A percentile compares a stretch with the other conserved stretches of the same genome.
These are phyloP conservation scores for Copidosoma floridanum DNA, from an alignment of 1,140 invertebrate species.

Conservation along the genomic window DNA sequence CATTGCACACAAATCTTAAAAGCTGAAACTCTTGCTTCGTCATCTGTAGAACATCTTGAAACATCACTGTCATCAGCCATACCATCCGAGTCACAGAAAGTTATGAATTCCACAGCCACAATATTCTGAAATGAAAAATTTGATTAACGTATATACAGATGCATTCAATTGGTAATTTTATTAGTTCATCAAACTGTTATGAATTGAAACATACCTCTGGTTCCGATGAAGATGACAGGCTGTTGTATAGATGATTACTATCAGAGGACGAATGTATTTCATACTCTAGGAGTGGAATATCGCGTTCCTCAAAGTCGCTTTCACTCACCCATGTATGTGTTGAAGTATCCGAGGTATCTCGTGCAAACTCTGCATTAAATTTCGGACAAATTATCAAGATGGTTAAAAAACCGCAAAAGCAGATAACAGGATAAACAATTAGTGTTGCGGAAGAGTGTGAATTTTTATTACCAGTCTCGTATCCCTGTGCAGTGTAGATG, in stretches of 20 bases:
- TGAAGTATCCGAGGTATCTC: constrained; percentile 38
- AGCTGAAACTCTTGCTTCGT: constrained; percentile 58
- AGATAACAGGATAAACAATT: too few species aligned
- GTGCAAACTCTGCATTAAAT: constrained; percentile 36
- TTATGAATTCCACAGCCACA: constrained; percentile 34
- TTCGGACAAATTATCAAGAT: too few species aligned
- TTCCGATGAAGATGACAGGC: constrained; percentile 30
- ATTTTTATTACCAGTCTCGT: constrained; percentile 38
- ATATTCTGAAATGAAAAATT: constrained; percentile 38
- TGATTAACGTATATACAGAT: not conserved
- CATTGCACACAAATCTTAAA: constrained; percentile 66
- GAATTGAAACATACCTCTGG: constrained; percentile 29
- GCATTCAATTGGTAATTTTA: not conserved
- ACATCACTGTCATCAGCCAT: constrained; percentile 59
- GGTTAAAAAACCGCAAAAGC: too few species aligned
- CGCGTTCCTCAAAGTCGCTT: constrained; percentile 21
- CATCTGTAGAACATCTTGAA: constrained; percentile 55
- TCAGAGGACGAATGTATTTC: constrained; percentile 31
- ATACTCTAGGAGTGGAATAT: constrained; percentile 31
- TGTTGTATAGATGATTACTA: constrained; percentile 24
- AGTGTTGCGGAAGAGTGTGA: not conserved
- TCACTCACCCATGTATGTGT: constrained; percentile 15
- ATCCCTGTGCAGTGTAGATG: constrained; percentile 36
- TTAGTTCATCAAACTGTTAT: not conserved
- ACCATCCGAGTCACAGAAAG: constrained; percentile 36